These are phyloP conservation scores for Leptarthrus brevirostris DNA, from an alignment of 2,888 invertebrate genomes.

Conservation along the genomic window DNA sequence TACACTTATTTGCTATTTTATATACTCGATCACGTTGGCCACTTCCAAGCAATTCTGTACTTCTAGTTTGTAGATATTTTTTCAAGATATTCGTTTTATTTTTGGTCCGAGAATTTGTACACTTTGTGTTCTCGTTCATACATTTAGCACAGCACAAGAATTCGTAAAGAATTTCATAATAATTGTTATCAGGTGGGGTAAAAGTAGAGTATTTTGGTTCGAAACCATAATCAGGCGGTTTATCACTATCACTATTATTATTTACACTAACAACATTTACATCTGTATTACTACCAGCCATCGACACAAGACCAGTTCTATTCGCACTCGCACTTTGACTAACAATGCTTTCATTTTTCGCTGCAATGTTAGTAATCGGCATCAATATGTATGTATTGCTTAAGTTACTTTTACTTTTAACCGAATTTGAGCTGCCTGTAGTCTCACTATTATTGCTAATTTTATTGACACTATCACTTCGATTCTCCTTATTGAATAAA, in stretches of 20 bases:
- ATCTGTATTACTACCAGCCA: neutral
- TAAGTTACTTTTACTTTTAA: neutral
- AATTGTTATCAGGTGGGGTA: slow-evolving; percentile 48
- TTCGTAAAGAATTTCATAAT: slow-evolving; percentile 64
- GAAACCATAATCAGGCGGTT: slow-evolving; percentile 55
- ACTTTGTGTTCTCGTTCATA: slow-evolving; percentile 59
- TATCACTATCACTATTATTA: slow-evolving; percentile 21
- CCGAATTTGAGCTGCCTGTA: neutral
- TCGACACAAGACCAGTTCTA: neutral
- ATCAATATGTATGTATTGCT: slow-evolving; percentile 42
- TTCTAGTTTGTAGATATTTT: slow-evolving; percentile 58
- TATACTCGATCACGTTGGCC: slow-evolving; percentile 61
- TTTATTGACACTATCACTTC: slow-evolving; percentile 25
- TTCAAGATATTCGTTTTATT: slow-evolving; percentile 58
- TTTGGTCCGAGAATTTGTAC: slow-evolving; percentile 49
- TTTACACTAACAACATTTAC: neutral
- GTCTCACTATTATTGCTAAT: slow-evolving; percentile 5
- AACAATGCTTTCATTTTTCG: slow-evolving; percentile 31
- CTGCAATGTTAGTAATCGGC: slow-evolving; percentile 38
- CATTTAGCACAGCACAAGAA: slow-evolving; percentile 68
- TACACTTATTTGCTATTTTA: slow-evolving; percentile 64
- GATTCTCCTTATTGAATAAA: slow-evolving; percentile 13
- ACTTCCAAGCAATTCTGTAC: neutral
- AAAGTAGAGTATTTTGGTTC: slow-evolving; percentile 63
- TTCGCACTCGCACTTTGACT: neutral